Evolutionary conservation across 2,797 vertebrate species (phyloP), one percentile per base, ranked within the genome.

Genomic region (Leontopithecus rosalia): DNA sequence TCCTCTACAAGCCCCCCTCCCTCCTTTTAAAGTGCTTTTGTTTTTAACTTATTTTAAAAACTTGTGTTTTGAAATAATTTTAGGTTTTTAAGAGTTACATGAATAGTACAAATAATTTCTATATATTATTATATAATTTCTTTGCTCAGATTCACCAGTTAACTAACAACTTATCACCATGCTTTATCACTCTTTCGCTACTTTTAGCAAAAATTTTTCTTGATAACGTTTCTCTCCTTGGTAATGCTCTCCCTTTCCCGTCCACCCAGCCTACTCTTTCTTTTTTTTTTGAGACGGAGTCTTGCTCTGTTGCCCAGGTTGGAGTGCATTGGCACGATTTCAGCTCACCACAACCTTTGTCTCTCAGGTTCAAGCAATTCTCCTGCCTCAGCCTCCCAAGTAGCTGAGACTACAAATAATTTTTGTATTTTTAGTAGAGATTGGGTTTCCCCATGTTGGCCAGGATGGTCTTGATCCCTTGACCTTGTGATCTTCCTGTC

Each of bases 51-150:
- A 92, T 91, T 88, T 85, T 86, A 41, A 91, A 70, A 95, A 75
- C 28, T 86, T 86, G 4, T 58, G 36, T 52, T 94, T 97, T 87
- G 58, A 96, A 94, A 48, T 94, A 93, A 77, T 81, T 82, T 95
- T 46, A 67, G 36, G 52, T 33, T 76, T 96, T 64, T 12, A 39
- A 96, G 85, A 96, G 20, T 86, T 91, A 3, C 88, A 58, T 91
- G 7, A 72, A 83, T 86, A 92, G 24, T 94, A 72, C 13, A 72
- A 22, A 86, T 28, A 81, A 87, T 11, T 61, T 95, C 33, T 85
- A 1, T 82, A 10, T 73, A 61, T 41, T 55, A 22, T 55, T 55
- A 55, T 55, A 55, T 55, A 55, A 55, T 55, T 55, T 88, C 64
- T 93, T 92, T 64, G n/a, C 30, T 22, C n/a, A 85, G 24, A 88